These are phyloP conservation scores for Dunckerocampus dactyliophorus DNA, from an alignment of 2,113 vertebrate species.

Conservation along the genomic window DNA sequence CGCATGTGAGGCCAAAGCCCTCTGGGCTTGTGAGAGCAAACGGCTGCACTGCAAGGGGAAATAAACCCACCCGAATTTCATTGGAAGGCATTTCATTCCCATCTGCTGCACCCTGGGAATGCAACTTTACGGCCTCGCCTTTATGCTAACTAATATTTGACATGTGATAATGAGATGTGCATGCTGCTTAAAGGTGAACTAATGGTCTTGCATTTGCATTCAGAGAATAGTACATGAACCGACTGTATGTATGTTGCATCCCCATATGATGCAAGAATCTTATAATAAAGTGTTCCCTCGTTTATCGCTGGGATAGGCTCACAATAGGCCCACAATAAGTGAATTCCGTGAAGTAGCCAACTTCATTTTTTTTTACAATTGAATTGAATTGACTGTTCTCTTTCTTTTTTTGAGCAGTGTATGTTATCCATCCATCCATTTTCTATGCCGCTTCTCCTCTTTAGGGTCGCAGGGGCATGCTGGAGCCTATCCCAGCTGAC, in stretches of 20 bases:
- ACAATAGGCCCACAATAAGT: too few species aligned
- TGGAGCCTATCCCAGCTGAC: too few species aligned
- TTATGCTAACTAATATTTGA: neutral
- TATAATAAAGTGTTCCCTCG: too few species aligned
- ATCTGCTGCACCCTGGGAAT: conserved; percentile 1
- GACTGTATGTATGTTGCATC: neutral
- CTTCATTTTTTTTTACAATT: too few species aligned
- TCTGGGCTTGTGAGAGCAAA: conserved; percentile 14
- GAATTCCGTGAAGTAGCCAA: too few species aligned
- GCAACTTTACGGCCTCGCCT: neutral
- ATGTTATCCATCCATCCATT: too few species aligned
- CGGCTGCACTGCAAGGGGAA: conserved; percentile 13
- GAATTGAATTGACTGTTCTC: too few species aligned
- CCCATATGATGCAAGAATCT: neutral
- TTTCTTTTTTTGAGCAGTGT: too few species aligned
- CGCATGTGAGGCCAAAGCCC: conserved; percentile 18
- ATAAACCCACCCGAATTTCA: neutral
- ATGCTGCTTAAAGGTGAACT: too few species aligned
- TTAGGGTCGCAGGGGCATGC: too few species aligned
- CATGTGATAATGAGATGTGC: conserved; percentile 2
- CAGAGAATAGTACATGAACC: neutral
- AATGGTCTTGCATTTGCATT: neutral
- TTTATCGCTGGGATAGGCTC: too few species aligned
- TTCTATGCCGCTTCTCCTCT: too few species aligned
- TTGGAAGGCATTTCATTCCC: conserved; percentile 6